Conservation (phyloP, 2,113 vertebrate genomes). For the Condylura cristata region DNA sequence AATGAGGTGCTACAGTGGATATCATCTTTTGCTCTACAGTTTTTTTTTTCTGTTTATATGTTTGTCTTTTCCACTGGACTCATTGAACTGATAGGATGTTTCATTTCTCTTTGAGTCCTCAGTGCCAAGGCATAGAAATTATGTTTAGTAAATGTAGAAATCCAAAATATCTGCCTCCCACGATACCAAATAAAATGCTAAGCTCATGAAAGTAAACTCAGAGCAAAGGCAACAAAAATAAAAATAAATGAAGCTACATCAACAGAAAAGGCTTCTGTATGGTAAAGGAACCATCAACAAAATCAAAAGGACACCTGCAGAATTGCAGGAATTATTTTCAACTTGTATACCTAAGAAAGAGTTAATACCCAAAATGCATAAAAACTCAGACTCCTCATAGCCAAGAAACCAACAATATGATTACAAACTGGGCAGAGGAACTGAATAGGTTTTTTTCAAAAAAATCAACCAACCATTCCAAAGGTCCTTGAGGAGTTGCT, state of each 20-base stretch:
- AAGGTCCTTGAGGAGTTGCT: not conserved
- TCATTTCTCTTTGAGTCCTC: not conserved
- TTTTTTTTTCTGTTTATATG: not conserved
- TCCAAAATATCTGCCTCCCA: not conserved
- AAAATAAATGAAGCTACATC: not conserved
- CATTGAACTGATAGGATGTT: not conserved
- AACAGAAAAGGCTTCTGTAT: not conserved
- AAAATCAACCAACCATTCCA: not conserved
- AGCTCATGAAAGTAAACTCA: not conserved
- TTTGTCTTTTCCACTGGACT: not conserved
- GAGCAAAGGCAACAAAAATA: not conserved
- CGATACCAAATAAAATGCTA: not conserved
- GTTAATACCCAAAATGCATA: not conserved
- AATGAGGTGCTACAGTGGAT: not conserved
- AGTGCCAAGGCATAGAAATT: not conserved
- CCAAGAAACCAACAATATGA: not conserved
- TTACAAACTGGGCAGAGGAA: not conserved
- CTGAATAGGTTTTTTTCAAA: not conserved
- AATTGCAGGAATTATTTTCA: not conserved
- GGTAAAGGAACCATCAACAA: not conserved
- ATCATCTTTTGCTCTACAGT: not conserved
- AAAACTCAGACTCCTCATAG: not conserved
- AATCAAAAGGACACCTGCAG: not conserved
- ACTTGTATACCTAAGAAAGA: not conserved
- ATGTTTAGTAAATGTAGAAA: not conserved